phyloP scores from a whole-genome alignment of 2,113 vertebrate genomes.

The Grallaria varia region DNA sequence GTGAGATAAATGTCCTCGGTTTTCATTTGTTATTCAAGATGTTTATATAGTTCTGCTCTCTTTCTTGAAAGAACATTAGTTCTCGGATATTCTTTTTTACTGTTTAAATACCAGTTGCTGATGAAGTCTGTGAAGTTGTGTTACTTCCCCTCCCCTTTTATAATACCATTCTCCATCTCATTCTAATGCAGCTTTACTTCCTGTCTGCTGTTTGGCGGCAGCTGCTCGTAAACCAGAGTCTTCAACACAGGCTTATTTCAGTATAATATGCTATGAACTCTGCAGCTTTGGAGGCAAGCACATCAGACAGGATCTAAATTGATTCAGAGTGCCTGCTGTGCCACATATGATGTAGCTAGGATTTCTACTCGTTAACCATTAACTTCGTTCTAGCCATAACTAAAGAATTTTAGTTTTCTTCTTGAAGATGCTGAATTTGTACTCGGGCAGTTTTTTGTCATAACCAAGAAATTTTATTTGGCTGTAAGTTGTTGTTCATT shows the following conservation, averaged over 20 bases:
- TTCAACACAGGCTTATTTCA: not conserved
- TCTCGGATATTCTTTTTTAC: not conserved
- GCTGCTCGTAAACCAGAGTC: not conserved
- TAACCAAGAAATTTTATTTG: not conserved
- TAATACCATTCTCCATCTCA: not conserved
- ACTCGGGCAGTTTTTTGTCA: not conserved
- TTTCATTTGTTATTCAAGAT: not conserved
- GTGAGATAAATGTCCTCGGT: not conserved
- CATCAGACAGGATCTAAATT: not conserved
- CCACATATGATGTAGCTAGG: not conserved
- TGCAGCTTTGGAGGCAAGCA: not conserved
- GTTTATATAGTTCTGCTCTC: not conserved
- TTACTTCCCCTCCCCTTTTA: not conserved
- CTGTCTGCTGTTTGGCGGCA: conserved; percentile 1
- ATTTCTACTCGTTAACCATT: not conserved
- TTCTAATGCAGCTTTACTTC: conserved; percentile 9
- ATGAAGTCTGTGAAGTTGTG: not conserved
- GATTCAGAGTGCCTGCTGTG: not conserved
- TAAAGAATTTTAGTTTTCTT: not conserved
- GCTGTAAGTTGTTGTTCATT: not conserved
- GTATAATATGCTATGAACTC: rapidly evolving
- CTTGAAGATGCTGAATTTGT: not conserved
- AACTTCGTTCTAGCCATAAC: not conserved
- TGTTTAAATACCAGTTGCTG: not conserved
- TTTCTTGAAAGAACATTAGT: not conserved